Evolutionary conservation across 2,113 vertebrate genomes (phyloP).

Genomic region (Larimichthys polyactis): DNA sequence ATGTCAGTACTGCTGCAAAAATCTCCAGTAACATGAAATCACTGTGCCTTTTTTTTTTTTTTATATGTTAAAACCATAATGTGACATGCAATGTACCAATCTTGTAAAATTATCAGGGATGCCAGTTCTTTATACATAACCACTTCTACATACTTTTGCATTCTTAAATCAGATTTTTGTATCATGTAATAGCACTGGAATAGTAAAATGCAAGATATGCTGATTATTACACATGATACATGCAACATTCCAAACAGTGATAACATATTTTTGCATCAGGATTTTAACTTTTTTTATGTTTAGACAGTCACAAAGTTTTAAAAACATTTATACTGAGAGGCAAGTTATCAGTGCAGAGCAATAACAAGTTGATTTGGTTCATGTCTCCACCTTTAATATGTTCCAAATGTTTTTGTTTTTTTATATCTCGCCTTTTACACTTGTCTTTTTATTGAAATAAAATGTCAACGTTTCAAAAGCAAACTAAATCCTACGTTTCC

Average conservation of each 20-base stretch:
- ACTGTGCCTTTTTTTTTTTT: conserved; percentile 42
- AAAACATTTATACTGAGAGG: background rate
- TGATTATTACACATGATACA: background rate
- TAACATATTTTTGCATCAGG: background rate
- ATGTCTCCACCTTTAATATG: conserved; percentile 1
- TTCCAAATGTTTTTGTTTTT: background rate
- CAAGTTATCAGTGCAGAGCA: background rate
- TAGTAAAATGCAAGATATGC: background rate
- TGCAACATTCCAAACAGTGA: background rate
- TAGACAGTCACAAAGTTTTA: background rate
- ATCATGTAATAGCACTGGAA: conserved; percentile 9
- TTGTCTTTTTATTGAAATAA: conserved; percentile 50
- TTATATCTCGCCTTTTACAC: background rate
- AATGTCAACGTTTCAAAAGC: conserved; percentile 15
- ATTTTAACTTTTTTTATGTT: background rate
- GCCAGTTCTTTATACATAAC: background rate
- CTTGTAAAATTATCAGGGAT: background rate
- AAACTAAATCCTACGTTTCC: background rate
- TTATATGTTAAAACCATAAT: background rate
- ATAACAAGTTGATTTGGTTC: background rate
- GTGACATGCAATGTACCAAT: background rate
- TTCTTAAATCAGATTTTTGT: conserved; percentile 39
- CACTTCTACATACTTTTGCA: no score
- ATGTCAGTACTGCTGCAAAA: conserved; percentile 3
- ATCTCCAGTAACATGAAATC: background rate